Evolutionary conservation across 2,113 vertebrate genomes (phyloP), one percentile per base, ranked within the genome.

Genomic region (Dicerorhinus sumatrensis): DNA sequence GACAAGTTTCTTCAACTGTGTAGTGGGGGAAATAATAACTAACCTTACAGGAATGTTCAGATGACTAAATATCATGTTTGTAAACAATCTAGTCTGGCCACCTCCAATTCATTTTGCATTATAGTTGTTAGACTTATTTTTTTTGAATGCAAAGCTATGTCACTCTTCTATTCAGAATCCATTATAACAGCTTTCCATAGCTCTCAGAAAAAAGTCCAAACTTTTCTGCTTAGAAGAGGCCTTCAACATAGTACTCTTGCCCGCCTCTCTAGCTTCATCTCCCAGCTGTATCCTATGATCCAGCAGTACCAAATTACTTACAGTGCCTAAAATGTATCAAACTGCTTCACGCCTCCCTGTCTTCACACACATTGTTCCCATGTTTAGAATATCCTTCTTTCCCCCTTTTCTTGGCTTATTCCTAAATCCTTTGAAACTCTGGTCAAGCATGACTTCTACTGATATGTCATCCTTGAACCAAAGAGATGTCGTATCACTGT

Each of bases 341-440:
- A 67, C 9, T 67, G 60, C 46, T 73, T 89, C 33, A 82, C 23
- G 36, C 20, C 56, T 91, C 83, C 94, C 12, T 65, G 23, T 33
- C 46, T 88, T 58, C 46, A 69, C 62, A 51, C 11, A 31, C 13
- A 21, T 11, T 75, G 9, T 91, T 96, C 10, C 14, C 14, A 2
- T 62, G 3, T 94, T 94, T 67, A 94, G 65, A 83, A 87, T 69
- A n/a, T 11, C 1, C 11, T 79, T 51, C 39, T 51, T 33, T 16
- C 23, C 13, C 4, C 9, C 11, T 67, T 92, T 89, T 69, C 20
- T 46, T 96, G 60, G 60, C 60, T 97, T 73, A 80, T 60, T 79
- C 46, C 69, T 89, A 92, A 84, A 85, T 92, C 39, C 25, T 96
- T 14, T 83, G 89, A 89, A 95, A 96, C 58, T 63, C 36, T 73